Conservation (phyloP, 1,140 invertebrate genomes). For the Drosophila tristis region DNA sequence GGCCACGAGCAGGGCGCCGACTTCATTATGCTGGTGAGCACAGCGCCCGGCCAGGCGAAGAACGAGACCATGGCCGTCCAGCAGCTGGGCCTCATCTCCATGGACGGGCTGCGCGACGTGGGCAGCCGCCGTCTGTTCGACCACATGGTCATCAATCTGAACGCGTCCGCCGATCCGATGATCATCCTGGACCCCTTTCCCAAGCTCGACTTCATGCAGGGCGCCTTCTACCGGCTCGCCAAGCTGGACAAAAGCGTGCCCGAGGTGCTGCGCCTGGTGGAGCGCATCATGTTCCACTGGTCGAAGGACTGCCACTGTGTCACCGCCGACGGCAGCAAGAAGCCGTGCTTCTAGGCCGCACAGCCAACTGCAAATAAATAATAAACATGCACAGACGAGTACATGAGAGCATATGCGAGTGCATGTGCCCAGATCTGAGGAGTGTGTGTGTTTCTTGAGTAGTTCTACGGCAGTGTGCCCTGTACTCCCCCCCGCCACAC, state of each 20-base stretch:
- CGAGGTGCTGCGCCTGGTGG: conserved; percentile 30
- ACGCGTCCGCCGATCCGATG: conserved; percentile 22
- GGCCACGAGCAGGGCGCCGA: conserved; percentile 76
- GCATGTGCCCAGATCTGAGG: no score
- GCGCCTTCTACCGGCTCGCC: conserved; percentile 75
- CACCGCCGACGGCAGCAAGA: no score
- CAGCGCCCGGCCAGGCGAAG: conserved; percentile 41
- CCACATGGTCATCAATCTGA: conserved; percentile 54
- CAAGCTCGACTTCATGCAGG: conserved; percentile 61
- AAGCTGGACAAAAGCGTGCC: conserved; percentile 24
- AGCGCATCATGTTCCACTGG: conserved; percentile 38
- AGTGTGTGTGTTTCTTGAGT: no score
- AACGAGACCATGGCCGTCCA: conserved; percentile 12
- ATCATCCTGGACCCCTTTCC: conserved; percentile 40
- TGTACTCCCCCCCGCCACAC: no score
- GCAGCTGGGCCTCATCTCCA: conserved; percentile 35
- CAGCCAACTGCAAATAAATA: no score
- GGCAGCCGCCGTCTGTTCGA: conserved; percentile 32
- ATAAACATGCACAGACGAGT: no score
- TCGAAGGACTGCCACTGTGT: neutral
- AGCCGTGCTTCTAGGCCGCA: no score
- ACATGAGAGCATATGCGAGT: no score
- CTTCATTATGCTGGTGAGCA: conserved; percentile 85
- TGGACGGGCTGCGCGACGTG: conserved; percentile 83
- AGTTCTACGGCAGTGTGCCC: no score